Conservation (phyloP, 2,888 invertebrate species). For the Stenolophus ochropezus region DNA sequence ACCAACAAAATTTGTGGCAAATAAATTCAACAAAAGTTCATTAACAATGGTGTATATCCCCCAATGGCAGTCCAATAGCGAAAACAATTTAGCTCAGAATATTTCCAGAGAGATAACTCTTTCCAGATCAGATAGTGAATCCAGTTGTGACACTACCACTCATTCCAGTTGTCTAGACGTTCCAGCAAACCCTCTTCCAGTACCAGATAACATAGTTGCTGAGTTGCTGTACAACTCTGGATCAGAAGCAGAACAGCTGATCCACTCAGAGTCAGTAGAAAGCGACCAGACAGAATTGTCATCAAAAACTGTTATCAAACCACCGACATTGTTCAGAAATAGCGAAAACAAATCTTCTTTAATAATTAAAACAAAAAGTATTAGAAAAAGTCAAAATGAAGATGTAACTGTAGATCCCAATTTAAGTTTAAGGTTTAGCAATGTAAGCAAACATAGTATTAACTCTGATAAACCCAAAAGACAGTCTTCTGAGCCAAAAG, state of each 20-base stretch:
- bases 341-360: slow-evolving; percentile 28
- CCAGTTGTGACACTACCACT: slow-evolving; percentile 70
- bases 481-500: slow-evolving; percentile 67
- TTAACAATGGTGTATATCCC: slow-evolving; percentile 77
- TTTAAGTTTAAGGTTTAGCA: slow-evolving; percentile 66
- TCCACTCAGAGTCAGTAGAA: slow-evolving; percentile 67
- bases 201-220: slow-evolving; percentile 76
- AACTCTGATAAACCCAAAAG: slow-evolving; percentile 78
- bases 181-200: slow-evolving; percentile 73
- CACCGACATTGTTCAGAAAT: slow-evolving; percentile 79
- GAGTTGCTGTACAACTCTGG: slow-evolving; percentile 75
- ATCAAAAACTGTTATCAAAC: slow-evolving; percentile 71
- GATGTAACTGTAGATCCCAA: slow-evolving; percentile 38
- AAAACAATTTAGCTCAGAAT: slow-evolving; percentile 59
- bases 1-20: slow-evolving; percentile 79
- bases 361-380: slow-evolving; percentile 28
- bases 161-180: slow-evolving; percentile 78
- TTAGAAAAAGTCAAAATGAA: slow-evolving; percentile 29
- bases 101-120: neutral
- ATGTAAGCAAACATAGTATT: slow-evolving; percentile 74
- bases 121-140: slow-evolving; percentile 60
- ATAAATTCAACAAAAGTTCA: slow-evolving; percentile 76
- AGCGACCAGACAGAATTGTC: slow-evolving; percentile 66
- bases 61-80: slow-evolving; percentile 72
- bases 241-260: slow-evolving; percentile 61